Conservation (phyloP, 2,113 vertebrate genomes). For the Trichomycterus rosablanca region DNA sequence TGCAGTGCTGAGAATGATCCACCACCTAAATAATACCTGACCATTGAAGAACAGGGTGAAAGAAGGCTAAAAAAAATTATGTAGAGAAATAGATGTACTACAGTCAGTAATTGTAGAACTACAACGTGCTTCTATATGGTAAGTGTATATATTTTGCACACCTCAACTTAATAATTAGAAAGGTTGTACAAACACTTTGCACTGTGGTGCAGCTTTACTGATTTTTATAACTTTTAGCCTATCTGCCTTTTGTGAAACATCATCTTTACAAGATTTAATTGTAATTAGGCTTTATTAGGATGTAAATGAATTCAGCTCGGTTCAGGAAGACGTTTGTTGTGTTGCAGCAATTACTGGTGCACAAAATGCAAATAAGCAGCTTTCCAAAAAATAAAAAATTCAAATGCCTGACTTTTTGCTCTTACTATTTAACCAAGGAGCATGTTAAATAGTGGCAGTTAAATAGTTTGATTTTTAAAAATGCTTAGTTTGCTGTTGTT, state of each 20-base stretch:
- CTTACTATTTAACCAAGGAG: slow-evolving; percentile 15
- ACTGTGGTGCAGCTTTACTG: not conserved
- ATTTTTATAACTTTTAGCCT: slow-evolving; percentile 23
- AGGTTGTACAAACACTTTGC: too few relatives aligned
- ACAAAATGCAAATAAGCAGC: slow-evolving; percentile 42
- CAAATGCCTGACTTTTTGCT: slow-evolving; percentile 16
- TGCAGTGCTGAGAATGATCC: too few relatives aligned
- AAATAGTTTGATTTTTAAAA: not conserved
- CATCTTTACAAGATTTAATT: slow-evolving; percentile 20
- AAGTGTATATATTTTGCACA: too few relatives aligned
- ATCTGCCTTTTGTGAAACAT: slow-evolving; percentile 4
- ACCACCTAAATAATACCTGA: too few relatives aligned
- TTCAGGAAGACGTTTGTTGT: slow-evolving; percentile 16
- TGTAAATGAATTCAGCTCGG: slow-evolving; percentile 30
- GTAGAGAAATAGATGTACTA: too few relatives aligned
- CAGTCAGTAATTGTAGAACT: too few relatives aligned
- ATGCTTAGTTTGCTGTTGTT: not conserved
- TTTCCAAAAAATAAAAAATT: slow-evolving; percentile 32
- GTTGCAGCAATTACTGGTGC: slow-evolving; percentile 55
- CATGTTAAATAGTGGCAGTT: slow-evolving; percentile 15
- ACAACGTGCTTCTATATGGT: too few relatives aligned
- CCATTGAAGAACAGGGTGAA: too few relatives aligned
- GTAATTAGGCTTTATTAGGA: slow-evolving; percentile 26
- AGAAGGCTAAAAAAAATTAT: too few relatives aligned
- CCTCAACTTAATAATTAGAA: too few relatives aligned